Percentiles rank a stretch among this genome's conserved stretches.
phyloP scores from a whole-genome alignment of 2,888 invertebrate species.

The Andrena minutula region DNA sequence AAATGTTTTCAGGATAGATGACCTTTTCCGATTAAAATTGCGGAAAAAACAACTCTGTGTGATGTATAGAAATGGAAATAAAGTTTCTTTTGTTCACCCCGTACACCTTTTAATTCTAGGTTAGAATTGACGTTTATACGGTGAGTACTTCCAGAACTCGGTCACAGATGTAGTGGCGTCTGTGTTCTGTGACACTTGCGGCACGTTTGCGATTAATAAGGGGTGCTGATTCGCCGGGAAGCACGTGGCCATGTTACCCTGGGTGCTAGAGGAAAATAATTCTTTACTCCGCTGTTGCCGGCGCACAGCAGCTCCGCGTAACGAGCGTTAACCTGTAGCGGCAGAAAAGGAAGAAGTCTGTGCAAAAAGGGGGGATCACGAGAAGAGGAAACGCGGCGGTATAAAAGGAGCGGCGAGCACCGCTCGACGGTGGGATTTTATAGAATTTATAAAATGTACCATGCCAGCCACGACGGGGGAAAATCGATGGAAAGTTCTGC shows the following conservation, averaged over 20 bases:
- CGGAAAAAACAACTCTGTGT: too few relatives aligned
- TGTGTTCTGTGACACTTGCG: too few relatives aligned
- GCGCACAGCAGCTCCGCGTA: conserved; percentile 15
- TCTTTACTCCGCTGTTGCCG: not conserved
- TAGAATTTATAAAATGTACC: conserved; percentile 62
- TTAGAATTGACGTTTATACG: too few relatives aligned
- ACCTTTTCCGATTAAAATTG: too few relatives aligned
- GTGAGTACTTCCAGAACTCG: too few relatives aligned
- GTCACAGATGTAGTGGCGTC: too few relatives aligned
- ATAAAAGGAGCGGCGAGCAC: conserved; percentile 21
- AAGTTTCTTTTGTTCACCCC: too few relatives aligned
- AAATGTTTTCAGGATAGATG: too few relatives aligned
- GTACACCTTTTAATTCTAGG: too few relatives aligned
- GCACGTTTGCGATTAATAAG: not conserved
- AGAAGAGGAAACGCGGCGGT: conserved; percentile 11
- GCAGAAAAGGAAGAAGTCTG: conserved; percentile 6
- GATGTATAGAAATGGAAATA: too few relatives aligned
- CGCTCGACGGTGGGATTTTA: conserved; percentile 38
- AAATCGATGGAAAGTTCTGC: conserved; percentile 68
- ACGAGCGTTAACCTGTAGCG: conserved; percentile 31
- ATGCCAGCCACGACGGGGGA: conserved; percentile 13
- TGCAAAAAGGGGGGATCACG: not conserved
- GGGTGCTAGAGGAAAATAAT: not conserved
- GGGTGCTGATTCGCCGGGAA: not conserved
- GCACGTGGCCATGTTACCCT: not conserved